Base-by-base conservation (phyloP, 1,140 invertebrate species). In the Arion vulgaris region DNA sequence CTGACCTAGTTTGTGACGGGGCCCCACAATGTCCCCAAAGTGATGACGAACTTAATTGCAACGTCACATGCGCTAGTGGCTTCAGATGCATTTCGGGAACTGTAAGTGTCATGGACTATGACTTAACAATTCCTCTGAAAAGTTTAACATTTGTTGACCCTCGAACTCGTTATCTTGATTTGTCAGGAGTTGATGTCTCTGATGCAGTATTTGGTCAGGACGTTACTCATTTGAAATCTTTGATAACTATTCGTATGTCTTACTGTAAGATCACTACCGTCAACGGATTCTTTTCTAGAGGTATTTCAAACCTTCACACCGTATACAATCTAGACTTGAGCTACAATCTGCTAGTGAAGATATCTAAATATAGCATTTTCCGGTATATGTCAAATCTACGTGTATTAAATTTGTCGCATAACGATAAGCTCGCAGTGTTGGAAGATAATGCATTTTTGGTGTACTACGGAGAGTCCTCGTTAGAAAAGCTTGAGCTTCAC, bases 1-100 rank as follows among this genome's bases (percentile, higher is more conserved):
- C 74, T 32, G 74, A 49, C 74, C 39, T 49, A 32, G 39, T 76
- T 28, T 76, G 74, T 53, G 74, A 76, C 32, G 74, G 74, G 26
- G 2, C 1, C 19, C 41, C 41, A 9, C 45, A 76, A 5, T 76
- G 74, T 57, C 74, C 74, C 0, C 7, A 1, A 13, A 7, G n/a
- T 9, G 74, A 76, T 53, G 74, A 76, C 34, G 74, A 76, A 34
- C 39, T 53, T 9, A 51, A 49, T 34, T 76, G 74, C 23, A 4
- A 76, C 74, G 15, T 11, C 15, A 26, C 45, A 0, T 76, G 74
- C 36, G 36, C 51, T 23, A 15, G 4, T 23, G 74, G 74, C 4
- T 57, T 76, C 15, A 13, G 17, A 9, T 76, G 74, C 36, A 49
- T 41, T 7, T 17, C 36, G 28, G 74, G 74, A 23, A 53, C 49